Evolutionary conservation across 2,113 vertebrate genomes (phyloP).

Genomic region (Peromyscus californicus): DNA sequence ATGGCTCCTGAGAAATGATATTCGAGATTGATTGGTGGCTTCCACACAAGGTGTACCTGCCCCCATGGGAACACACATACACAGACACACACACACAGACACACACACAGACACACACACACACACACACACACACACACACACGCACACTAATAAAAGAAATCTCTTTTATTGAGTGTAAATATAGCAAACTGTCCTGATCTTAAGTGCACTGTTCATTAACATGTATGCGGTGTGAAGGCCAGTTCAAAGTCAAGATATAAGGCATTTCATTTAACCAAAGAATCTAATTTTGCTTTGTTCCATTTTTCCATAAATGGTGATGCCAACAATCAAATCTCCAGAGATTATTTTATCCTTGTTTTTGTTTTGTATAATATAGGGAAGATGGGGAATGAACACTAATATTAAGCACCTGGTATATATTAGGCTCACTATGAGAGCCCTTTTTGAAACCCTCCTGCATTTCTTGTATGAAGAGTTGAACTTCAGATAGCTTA

Average conservation of each 20-base stretch:
- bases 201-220: neutral
- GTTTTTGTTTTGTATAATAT: conserved; percentile 44
- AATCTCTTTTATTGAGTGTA: neutral
- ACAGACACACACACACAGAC: neutral
- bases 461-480: neutral
- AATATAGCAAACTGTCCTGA: neutral
- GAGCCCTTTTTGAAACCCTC: neutral
- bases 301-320: conserved; percentile 2
- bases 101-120: neutral
- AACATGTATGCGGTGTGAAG: neutral
- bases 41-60: neutral
- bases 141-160: neutral
- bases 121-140: neutral
- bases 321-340: neutral
- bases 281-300: conserved; percentile 39
- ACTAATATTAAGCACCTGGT: neutral
- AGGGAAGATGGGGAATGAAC: neutral
- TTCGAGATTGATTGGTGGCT: neutral
- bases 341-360: neutral
- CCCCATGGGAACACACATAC: too few relatives aligned
- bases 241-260: neutral
- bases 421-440: neutral
- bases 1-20: neutral
- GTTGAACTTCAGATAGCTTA: neutral
- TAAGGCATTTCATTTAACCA: neutral